A percentile compares a stretch with the other conserved stretches of the same genome.
phyloP scores from a whole-genome alignment of 2,888 invertebrate species.

The Epistrophe grossulariae region DNA sequence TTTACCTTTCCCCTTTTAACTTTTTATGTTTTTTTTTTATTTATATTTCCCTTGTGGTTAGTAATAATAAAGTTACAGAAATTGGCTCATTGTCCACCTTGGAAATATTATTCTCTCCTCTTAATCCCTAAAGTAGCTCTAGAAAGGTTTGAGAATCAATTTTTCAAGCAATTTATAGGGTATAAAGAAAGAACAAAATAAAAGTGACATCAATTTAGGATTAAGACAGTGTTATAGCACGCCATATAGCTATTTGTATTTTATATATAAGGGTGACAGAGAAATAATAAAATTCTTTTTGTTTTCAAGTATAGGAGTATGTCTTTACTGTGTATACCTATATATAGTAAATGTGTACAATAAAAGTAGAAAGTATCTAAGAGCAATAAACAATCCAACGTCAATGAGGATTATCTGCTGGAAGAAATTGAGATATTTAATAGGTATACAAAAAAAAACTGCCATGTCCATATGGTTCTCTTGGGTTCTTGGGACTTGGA shows the following conservation, averaged over 20 bases:
- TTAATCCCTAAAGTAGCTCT: conserved; percentile 72
- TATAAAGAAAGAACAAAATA: conserved; percentile 36
- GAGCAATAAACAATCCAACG: conserved; percentile 35
- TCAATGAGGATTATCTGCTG: conserved; percentile 37
- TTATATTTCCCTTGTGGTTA: conserved; percentile 32
- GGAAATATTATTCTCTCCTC: conserved; percentile 36
- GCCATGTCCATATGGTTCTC: neutral
- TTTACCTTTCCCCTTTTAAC: neutral
- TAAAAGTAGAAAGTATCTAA: neutral
- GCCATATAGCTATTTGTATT: conserved; percentile 5
- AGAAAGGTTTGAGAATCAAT: conserved; percentile 61
- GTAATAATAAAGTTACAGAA: conserved; percentile 44
- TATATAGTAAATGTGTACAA: neutral
- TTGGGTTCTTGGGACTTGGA: neutral
- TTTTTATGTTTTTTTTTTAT: conserved; percentile 9
- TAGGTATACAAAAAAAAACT: neutral
- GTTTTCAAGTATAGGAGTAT: neutral
- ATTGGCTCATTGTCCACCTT: conserved; percentile 61
- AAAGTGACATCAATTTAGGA: conserved; percentile 68
- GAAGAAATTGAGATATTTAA: conserved; percentile 40
- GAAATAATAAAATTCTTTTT: conserved; percentile 5
- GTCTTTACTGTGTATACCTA: neutral
- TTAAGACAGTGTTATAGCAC: conserved; percentile 61
- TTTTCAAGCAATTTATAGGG: conserved; percentile 50
- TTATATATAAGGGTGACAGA: neutral